Base-by-base conservation (phyloP, 2,888 invertebrate species). In the Drosophila koepferae region DNA sequence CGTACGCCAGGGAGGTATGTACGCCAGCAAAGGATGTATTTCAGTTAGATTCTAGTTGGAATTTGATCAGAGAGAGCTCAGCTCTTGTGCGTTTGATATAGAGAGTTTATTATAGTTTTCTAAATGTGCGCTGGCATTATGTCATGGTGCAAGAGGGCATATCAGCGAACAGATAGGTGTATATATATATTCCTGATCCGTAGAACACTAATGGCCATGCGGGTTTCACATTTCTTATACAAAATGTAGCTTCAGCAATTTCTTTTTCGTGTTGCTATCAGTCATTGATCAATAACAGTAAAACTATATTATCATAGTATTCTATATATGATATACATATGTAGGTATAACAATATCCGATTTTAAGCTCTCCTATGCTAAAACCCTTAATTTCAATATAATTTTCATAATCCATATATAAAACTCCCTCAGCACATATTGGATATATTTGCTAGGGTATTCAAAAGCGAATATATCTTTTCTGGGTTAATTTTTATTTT, bases 1-100 rank as follows among this genome's bases (percentile, higher is more conserved):
- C 97, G 23, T 98, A 97, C 90, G 97, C 97, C 0, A 95, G 95
- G 91, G 95, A 95, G 91, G 95, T 95, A 93, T 89, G 92, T 88
- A 70, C 28, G 54, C 38, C 14, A 23, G 36, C n/a, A 34, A 31
- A 12, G 34, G 3, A 51, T n/a, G 16, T n/a, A 49, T 8, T 31
- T 3, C 18, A 51, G 8, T 7, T 18, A 18, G 18, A 34, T n/a
- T 51, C 7, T 18, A 34, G 12, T 28, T 51, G 18, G 31, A 34
- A 10, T n/a, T 5, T 12, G 12, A 12, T n/a, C 4, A 34, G 16
- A 20, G 20, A 9, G 14, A 34, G 14, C 9, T 3, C 16, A 14
- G 20, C 8, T 14, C 9, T 14, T 28, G 6, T 6, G 28, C 14
- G 20, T 20, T 44, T 5, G 9, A 7, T n/a, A n/a, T n/a, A n/a